A percentile compares a stretch with the other conserved stretches of the same genome.
These are phyloP conservation scores for Bostrychus sinensis DNA, from an alignment of 2,113 vertebrate species.

Conservation along the genomic window DNA sequence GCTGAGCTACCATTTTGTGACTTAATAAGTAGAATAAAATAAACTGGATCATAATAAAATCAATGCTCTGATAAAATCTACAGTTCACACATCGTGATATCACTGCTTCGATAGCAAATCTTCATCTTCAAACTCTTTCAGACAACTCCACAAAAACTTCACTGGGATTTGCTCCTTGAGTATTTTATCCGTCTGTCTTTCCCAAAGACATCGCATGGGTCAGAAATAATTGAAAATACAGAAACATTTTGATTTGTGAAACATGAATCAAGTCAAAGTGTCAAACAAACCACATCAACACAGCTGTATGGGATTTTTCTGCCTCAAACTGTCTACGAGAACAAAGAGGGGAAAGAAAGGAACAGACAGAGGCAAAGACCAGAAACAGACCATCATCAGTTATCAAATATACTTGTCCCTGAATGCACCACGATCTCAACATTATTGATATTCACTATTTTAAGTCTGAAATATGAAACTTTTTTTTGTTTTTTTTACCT, in stretches of 20 bases:
- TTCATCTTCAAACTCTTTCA: no score
- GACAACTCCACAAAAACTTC: no score
- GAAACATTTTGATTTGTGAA: conserved; percentile 15
- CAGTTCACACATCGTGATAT: no score
- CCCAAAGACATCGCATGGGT: conserved; percentile 23
- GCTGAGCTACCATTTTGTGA: no score
- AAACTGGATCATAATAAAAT: no score
- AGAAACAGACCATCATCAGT: conserved; percentile 71
- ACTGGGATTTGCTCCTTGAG: background rate
- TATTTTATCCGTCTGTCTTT: background rate
- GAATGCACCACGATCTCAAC: conserved; percentile 28
- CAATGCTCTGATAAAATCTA: no score
- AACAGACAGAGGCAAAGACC: conserved; percentile 16
- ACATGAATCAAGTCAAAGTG: conserved; percentile 36
- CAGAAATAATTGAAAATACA: conserved; percentile 17
- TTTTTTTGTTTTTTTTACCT: no score
- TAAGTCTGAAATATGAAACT: conserved; percentile 12
- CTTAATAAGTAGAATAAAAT: no score
- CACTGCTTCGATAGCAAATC: no score
- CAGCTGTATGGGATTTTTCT: conserved; percentile 37
- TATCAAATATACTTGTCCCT: conserved; percentile 83
- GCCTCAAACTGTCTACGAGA: conserved; percentile 30
- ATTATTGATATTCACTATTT: conserved; percentile 10
- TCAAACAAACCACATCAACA: conserved; percentile 32
- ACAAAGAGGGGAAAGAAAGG: conserved; percentile 46